phyloP scores from a whole-genome alignment of 2,888 invertebrate genomes.

The Apoderus coryli region DNA sequence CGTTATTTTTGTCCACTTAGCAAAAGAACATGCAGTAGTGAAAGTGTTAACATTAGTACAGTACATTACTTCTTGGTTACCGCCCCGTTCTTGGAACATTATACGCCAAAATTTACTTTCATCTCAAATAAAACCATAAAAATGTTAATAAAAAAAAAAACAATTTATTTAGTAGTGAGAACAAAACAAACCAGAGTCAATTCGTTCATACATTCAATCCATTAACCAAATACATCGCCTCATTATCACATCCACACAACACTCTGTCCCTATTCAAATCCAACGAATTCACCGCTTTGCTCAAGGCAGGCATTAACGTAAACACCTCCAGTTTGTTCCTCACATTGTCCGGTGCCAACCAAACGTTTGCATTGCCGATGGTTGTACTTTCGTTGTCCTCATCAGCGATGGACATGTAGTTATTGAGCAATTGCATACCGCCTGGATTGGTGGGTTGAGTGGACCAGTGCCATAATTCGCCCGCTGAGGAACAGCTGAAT shows the following conservation, averaged over 20 bases:
- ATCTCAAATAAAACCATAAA: too few species aligned
- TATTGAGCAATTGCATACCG: conserved; percentile 9
- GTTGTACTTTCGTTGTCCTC: too few species aligned
- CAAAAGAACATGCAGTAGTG: too few species aligned
- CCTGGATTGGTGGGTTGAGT: conserved; percentile 37
- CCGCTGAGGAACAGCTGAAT: conserved; percentile 65
- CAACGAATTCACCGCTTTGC: conserved; percentile 68
- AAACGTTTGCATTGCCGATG: conserved; percentile 38
- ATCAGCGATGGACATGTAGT: too few species aligned
- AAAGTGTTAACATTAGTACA: too few species aligned
- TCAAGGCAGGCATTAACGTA: conserved; percentile 57
- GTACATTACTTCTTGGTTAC: too few species aligned
- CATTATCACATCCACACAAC: conserved; percentile 76
- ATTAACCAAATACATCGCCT: conserved; percentile 70
- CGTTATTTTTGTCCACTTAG: too few species aligned
- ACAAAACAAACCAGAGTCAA: too few species aligned
- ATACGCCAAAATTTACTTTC: too few species aligned
- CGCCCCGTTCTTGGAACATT: too few species aligned
- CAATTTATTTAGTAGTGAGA: too few species aligned
- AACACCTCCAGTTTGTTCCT: conserved; percentile 56
- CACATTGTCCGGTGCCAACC: conserved; percentile 54
- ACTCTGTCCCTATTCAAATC: conserved; percentile 62
- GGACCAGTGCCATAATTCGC: conserved; percentile 86
- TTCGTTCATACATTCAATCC: conserved; percentile 38
- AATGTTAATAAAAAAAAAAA: too few species aligned